phyloP scores from a whole-genome alignment of 2,797 vertebrate species.

The Borostomias antarcticus region DNA sequence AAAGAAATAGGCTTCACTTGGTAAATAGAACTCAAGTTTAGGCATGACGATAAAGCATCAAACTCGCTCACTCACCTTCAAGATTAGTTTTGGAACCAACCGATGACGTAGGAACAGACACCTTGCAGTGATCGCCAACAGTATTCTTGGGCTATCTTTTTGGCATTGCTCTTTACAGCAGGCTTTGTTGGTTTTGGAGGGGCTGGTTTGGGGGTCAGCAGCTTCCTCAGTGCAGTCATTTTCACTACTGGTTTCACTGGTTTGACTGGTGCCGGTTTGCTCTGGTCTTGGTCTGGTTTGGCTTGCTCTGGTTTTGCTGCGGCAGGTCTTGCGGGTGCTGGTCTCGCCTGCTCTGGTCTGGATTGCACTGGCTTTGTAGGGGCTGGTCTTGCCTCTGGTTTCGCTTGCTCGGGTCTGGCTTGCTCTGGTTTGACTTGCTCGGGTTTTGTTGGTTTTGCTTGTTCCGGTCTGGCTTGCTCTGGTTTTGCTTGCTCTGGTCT shows the following conservation, averaged over 20 bases:
- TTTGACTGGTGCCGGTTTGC: constrained; percentile 21
- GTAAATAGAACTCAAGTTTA: too few species aligned
- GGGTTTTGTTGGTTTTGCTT: constrained; percentile 12
- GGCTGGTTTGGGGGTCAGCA: constrained; percentile 31
- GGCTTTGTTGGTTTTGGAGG: constrained; percentile 28
- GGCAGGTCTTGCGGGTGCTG: constrained; percentile 6
- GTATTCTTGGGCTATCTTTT: constrained; percentile 73
- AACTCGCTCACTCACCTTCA: constrained; percentile 52
- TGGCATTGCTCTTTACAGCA: constrained; percentile 58
- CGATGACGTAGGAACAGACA: constrained; percentile 78
- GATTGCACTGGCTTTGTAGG: constrained; percentile 8
- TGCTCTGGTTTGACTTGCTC: constrained; percentile 13
- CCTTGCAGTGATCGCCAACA: constrained; percentile 84
- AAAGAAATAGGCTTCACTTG: too few species aligned
- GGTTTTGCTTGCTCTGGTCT: neutral
- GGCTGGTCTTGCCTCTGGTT: constrained; percentile 9
- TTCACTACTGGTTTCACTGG: constrained; percentile 24
- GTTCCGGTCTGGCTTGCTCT: neutral
- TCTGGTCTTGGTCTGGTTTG: constrained; percentile 13
- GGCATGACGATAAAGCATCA: too few species aligned
- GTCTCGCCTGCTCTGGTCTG: neutral
- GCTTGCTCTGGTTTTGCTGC: neutral
- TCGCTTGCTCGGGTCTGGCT: constrained; percentile 16
- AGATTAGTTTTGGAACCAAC: constrained; percentile 74
- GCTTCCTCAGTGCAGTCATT: constrained; percentile 21